Conservation (phyloP, 1,140 invertebrate species). For the Saccostrea cuccullata region DNA sequence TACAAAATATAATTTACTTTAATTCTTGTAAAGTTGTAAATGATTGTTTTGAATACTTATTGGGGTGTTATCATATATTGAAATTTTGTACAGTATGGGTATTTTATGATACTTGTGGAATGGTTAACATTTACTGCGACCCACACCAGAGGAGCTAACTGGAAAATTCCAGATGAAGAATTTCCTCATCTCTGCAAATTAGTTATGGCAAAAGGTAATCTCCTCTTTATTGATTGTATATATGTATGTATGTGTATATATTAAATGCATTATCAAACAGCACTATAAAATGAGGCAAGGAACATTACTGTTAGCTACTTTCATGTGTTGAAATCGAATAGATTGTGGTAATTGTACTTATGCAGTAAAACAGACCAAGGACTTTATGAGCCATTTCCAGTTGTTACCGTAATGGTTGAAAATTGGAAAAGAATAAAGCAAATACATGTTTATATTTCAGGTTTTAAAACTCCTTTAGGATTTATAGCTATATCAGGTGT, state of each 20-base stretch:
- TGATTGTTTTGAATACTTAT: too few relatives aligned
- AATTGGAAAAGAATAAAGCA: background rate
- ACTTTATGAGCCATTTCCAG: too few relatives aligned
- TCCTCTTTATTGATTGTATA: background rate
- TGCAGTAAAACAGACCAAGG: too few relatives aligned
- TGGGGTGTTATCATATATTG: background rate
- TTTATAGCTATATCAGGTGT: slow-evolving; percentile 64
- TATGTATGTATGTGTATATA: too few relatives aligned
- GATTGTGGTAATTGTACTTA: too few relatives aligned
- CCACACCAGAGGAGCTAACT: slow-evolving; percentile 67
- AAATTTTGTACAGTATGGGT: slow-evolving; percentile 68
- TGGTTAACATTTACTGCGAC: slow-evolving; percentile 73
- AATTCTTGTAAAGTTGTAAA: too few relatives aligned
- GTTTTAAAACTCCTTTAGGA: slow-evolving; percentile 69
- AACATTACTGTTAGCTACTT: too few relatives aligned
- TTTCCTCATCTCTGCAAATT: slow-evolving; percentile 68
- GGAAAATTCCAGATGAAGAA: slow-evolving; percentile 68
- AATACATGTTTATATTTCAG: slow-evolving; percentile 54
- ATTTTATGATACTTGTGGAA: slow-evolving; percentile 68
- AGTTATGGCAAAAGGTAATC: slow-evolving; percentile 72
- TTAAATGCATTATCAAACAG: too few relatives aligned
- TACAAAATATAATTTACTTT: too few relatives aligned
- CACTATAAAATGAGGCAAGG: too few relatives aligned
- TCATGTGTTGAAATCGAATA: too few relatives aligned
- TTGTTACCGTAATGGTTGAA: background rate